A percentile compares a stretch with the other conserved stretches of the same genome.
phyloP scores from a whole-genome alignment of 2,113 vertebrate genomes.

The Zeus faber region DNA sequence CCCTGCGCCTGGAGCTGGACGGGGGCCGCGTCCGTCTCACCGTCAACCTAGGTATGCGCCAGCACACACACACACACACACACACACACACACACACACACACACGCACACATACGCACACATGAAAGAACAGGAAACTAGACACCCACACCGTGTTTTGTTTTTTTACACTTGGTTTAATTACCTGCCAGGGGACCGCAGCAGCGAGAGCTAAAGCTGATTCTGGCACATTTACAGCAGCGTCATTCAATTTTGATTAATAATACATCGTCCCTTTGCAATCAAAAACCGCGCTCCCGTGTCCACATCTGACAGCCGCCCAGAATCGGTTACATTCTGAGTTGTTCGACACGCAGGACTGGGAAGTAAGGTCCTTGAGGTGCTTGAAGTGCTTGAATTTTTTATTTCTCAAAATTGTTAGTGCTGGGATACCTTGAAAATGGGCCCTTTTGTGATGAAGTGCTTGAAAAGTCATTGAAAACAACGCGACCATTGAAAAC shows the following conservation, averaged over 20 bases:
- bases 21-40: constrained; percentile 96
- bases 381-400: background rate
- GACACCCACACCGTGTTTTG: background rate
- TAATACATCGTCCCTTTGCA: constrained; percentile 13
- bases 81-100: constrained; percentile 12
- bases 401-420: background rate
- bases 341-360: constrained; percentile 5
- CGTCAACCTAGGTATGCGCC: constrained; percentile 94
- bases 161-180: constrained; percentile 28
- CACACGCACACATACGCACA: background rate
- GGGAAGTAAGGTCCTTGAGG: background rate
- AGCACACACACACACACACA: constrained; percentile 18
- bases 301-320: constrained; percentile 1
- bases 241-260: constrained; percentile 36
- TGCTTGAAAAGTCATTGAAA: too few species aligned
- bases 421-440: too few species aligned
- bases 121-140: background rate
- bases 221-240: constrained; percentile 20
- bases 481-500: too few species aligned
- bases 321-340: constrained; percentile 10
- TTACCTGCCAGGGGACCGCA: constrained; percentile 39
- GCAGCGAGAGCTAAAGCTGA: constrained; percentile 3
- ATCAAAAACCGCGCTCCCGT: constrained; percentile 9
- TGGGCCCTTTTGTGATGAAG: too few species aligned
- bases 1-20: constrained; percentile 93